Base-by-base conservation (phyloP, 2,113 vertebrate species). In the Nannobrachium achirus region DNA sequence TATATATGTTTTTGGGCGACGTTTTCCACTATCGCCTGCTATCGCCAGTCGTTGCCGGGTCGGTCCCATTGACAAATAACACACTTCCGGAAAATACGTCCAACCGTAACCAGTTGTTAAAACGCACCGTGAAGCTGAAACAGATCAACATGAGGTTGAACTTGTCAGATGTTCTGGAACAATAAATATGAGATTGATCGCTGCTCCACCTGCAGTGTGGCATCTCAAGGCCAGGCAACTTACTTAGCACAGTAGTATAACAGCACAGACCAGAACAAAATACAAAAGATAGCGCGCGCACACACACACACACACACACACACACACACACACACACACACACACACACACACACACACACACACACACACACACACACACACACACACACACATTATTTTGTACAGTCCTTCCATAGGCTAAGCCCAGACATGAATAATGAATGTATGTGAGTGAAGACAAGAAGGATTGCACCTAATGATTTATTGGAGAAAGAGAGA, bases 381-480 rank as follows among this genome's bases (percentile, higher is more conserved):
- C 4, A 25, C 20, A 33, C 48, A 8, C 25, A 33, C 25, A 33
- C 25, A 33, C 25, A 2, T 25, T 25, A 4, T 25, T 4, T 1
- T 25, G 4, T 4, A 25, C 2, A 4, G 20, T 25, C n/a, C n/a
- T n/a, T n/a, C n/a, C n/a, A n/a, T 25, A 33, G 25, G 40, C 49
- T 11, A 8, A 39, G 42, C 14, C 39, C 59, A 55, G 40, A 51
- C n/a, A 70, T 70, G 59, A 71, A 71, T 69, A 69, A 69, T 60
- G 45, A 59, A 69, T 69, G 56, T 52, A 39, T 40, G 50, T 62
- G 68, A 55, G 68, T 46, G n/a, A 62, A 53, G 59, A 55, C 49
- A 49, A 53, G 39, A 57, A 42, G 40, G 10, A 10, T 10, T 41
- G 51, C 7, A 7, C 18, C 40, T 53, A 33, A 33, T 33, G 59